A percentile compares a stretch with the other conserved stretches of the same genome.
Conservation (phyloP, 2,888 invertebrate species). For the Acleris literana region DNA sequence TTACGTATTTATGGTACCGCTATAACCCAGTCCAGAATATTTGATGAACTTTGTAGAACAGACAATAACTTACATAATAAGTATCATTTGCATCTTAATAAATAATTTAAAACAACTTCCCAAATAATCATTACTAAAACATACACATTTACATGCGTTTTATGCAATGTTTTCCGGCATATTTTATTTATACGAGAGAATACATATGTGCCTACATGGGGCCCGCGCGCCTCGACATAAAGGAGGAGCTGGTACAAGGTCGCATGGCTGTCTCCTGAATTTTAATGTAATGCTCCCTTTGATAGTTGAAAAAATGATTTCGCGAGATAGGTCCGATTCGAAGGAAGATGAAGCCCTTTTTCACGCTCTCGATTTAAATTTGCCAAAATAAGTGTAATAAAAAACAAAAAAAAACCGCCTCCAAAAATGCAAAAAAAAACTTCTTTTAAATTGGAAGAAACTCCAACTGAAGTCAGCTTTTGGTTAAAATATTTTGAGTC, state of each 20-base stretch:
- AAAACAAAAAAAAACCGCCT: no score
- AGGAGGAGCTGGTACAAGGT: constrained; percentile 64
- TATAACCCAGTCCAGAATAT: constrained; percentile 2
- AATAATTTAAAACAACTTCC: constrained; percentile 8
- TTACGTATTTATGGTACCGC: constrained; percentile 4
- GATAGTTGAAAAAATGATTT: constrained; percentile 77
- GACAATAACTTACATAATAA: not conserved
- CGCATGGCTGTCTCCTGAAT: constrained; percentile 72
- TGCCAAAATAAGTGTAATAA: no score
- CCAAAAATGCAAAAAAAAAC: no score
- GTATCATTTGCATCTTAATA: no score
- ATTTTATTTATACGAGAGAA: constrained; percentile 60
- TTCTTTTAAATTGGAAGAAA: no score
- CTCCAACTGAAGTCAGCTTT: no score
- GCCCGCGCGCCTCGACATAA: constrained; percentile 49
- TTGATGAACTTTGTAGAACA: not conserved
- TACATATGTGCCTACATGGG: constrained; percentile 46
- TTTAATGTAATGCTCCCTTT: constrained; percentile 75
- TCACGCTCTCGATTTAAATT: no score
- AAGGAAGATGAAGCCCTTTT: constrained; percentile 5
- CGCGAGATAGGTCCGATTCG: constrained; percentile 50
- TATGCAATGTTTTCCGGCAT: constrained; percentile 54
- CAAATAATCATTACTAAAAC: constrained; percentile 28
- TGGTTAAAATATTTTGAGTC: no score
- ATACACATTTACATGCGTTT: constrained; percentile 52